Conservation (phyloP, 2,797 vertebrate genomes). For the Pachyuromys duprasi region DNA sequence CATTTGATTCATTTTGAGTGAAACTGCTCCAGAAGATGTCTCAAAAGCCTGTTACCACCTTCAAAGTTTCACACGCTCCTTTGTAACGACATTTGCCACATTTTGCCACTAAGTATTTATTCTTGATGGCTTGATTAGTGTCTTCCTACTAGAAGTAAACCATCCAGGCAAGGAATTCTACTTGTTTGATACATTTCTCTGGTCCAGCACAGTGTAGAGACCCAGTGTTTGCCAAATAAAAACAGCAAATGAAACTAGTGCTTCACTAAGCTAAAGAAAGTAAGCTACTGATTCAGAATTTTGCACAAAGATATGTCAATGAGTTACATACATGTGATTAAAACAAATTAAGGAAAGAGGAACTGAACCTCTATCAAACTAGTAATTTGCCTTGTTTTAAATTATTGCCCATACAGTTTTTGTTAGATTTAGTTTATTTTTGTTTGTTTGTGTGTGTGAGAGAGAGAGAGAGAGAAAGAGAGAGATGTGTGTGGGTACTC, state of each 20-base stretch:
- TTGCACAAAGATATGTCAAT: not conserved
- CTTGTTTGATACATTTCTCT: not conserved
- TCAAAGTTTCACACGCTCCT: not conserved
- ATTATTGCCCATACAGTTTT: not conserved
- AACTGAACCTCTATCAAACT: not conserved
- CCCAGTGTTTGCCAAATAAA: not conserved
- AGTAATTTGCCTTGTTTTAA: not conserved
- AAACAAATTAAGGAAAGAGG: conserved; percentile 39
- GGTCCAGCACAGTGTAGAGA: not conserved
- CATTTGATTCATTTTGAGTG: conserved; percentile 40
- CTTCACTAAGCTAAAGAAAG: conserved; percentile 33
- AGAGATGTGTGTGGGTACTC: not conserved
- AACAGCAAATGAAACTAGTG: not conserved
- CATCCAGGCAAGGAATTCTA: not conserved
- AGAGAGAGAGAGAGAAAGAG: too few relatives aligned
- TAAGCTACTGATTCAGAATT: not conserved
- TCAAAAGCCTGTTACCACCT: not conserved
- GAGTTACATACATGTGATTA: not conserved
- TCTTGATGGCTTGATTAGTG: not conserved
- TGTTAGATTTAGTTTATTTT: not conserved
- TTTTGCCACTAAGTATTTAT: not conserved
- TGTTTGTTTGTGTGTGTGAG: not conserved
- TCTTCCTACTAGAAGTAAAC: not conserved
- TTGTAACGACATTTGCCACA: not conserved
- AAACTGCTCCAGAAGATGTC: conserved; percentile 33